Evolutionary conservation across 1,140 invertebrate species (phyloP).

Genomic region (Drosophila leontia): DNA sequence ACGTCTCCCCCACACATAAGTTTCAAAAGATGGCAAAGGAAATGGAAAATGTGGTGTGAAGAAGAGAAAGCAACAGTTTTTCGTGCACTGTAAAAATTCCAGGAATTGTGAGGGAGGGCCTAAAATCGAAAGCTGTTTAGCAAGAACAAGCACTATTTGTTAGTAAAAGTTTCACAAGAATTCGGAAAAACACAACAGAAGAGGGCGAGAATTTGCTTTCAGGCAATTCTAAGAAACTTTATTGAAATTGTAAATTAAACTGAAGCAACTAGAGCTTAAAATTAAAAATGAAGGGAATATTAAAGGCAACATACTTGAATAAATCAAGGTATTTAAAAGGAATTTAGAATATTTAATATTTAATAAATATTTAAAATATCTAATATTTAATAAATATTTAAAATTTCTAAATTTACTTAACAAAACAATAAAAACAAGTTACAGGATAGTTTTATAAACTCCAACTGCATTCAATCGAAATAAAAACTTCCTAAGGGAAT

Average conservation of each 20-base stretch:
- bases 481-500: background rate
- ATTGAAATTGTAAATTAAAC: constrained; percentile 4
- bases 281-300: background rate
- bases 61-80: constrained; percentile 39
- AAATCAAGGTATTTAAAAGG: background rate
- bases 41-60: constrained; percentile 19
- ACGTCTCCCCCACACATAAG: constrained; percentile 15
- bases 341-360: background rate
- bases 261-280: background rate
- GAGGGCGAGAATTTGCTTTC: constrained; percentile 17
- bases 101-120: background rate
- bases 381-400: background rate
- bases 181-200: background rate
- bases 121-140: constrained; percentile 15
- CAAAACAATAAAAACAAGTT: background rate
- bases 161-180: constrained; percentile 9
- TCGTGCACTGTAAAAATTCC: constrained; percentile 20
- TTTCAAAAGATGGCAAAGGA: constrained; percentile 16
- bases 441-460: background rate
- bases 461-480: background rate
- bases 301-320: background rate
- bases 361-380: background rate
- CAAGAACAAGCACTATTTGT: background rate
- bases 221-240: background rate
- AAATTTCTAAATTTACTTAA: no score